Evolutionary conservation across 2,888 invertebrate species (phyloP), one percentile per base, ranked within the genome.

Genomic region (Rotaria magnacalcarata): DNA sequence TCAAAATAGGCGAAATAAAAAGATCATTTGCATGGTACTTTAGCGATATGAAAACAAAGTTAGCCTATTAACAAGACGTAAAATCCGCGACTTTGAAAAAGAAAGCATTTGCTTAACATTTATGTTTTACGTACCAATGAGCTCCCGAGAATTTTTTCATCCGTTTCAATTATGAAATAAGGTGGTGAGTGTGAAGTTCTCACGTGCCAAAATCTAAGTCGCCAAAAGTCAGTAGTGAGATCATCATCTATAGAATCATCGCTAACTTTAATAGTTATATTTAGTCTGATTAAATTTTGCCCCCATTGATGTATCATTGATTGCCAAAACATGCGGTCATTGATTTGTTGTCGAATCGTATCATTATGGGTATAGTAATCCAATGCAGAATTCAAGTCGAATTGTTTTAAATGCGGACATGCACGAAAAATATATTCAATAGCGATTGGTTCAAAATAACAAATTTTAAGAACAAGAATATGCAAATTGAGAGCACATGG

Each of bases 401-500:
- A 27, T 27, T 27, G 58, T 60, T 27, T 60, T 60, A 60, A 27
- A n/a, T 14, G 14, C n/a, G 58, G 27, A 60, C 58, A 60, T 60
- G 58, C 58, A 60, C 58, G 58, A 60, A 60, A 27, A 60, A 60
- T 60, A 60, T 60, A 60, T 60, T 60, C 58, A 27, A 60, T 60
- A 27, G 58, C n/a, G 11, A 60, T 60, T 27, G 58, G 58, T 60
- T 60, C 58, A 27, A n/a, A 60, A 60, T 27, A 60, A 27, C 58
- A 60, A 60, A 11, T 60, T 5, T 27, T 60, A 14, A 60, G 14
- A 14, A 60, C 27, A 27, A 60, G 11, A 60, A 27, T 60, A 60
- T 60, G 58, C 58, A 60, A 27, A 27, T 27, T 60, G 10, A 60
- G n/a, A 60, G 58, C 58, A 27, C 58, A 60, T 27, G 58, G 58